Percentiles rank a stretch among this genome's conserved stretches.
Evolutionary conservation across 2,888 invertebrate genomes (phyloP).

Genomic region (Ypsolopha scabrella): DNA sequence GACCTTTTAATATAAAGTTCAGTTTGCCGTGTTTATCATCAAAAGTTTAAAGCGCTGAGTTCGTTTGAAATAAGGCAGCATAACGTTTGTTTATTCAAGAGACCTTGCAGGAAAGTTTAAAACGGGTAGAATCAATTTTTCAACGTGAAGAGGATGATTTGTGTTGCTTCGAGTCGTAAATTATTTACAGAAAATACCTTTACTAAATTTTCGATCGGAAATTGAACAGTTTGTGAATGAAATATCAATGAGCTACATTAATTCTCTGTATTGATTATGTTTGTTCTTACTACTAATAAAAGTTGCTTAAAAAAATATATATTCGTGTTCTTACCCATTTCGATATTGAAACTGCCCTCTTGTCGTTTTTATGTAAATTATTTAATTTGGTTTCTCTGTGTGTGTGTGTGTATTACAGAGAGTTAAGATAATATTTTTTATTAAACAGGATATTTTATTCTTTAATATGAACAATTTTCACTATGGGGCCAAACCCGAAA

Average conservation of each 20-base stretch:
- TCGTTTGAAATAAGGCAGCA: slow-evolving; percentile 8
- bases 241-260: background rate
- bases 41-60: slow-evolving; percentile 13
- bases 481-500: too few relatives aligned
- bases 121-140: slow-evolving; percentile 25
- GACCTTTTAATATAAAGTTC: background rate
- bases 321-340: too few relatives aligned
- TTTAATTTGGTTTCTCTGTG: too few relatives aligned
- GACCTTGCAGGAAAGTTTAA: slow-evolving; percentile 18
- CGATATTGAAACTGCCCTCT: too few relatives aligned
- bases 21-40: background rate
- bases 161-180: slow-evolving; percentile 9
- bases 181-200: background rate
- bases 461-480: too few relatives aligned
- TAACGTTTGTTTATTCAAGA: slow-evolving; percentile 29
- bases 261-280: background rate
- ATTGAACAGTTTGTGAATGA: background rate
- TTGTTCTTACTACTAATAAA: background rate
- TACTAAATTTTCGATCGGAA: background rate
- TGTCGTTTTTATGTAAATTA: too few relatives aligned
- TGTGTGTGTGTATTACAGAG: too few relatives aligned
- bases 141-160: slow-evolving; percentile 12
- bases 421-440: too few relatives aligned
- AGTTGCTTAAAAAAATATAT: too few relatives aligned
- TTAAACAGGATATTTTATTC: too few relatives aligned